phyloP scores from a whole-genome alignment of 2,888 invertebrate genomes.

The Parnassius apollo region DNA sequence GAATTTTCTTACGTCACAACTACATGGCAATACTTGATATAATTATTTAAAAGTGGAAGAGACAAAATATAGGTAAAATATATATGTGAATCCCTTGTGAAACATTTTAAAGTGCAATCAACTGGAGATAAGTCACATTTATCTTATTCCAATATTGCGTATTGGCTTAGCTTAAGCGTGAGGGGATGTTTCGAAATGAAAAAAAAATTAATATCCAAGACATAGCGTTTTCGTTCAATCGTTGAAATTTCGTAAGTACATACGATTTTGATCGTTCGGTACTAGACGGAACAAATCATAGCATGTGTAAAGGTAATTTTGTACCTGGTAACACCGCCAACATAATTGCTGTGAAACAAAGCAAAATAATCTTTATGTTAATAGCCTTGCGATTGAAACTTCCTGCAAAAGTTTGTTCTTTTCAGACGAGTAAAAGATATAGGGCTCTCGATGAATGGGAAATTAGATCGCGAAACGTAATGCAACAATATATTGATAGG shows the following conservation, averaged over 20 bases:
- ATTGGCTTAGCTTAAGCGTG: constrained; percentile 52
- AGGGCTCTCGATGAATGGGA: constrained; percentile 62
- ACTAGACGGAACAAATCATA: background rate
- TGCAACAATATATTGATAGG: constrained; percentile 56
- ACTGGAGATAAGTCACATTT: constrained; percentile 59
- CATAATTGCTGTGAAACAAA: constrained; percentile 28
- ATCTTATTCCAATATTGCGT: constrained; percentile 63
- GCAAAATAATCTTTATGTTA: constrained; percentile 32
- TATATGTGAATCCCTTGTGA: constrained; percentile 33
- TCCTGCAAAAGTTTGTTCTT: constrained; percentile 33
- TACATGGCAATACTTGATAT: no score
- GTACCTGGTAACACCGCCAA: constrained; percentile 37
- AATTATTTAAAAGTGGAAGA: no score
- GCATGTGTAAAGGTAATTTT: constrained; percentile 16
- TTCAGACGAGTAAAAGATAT: constrained; percentile 44
- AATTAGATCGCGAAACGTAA: constrained; percentile 58
- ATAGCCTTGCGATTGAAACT: constrained; percentile 30
- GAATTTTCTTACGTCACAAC: no score
- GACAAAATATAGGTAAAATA: no score
- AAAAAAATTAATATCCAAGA: constrained; percentile 32
- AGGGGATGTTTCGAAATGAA: constrained; percentile 43
- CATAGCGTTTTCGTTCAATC: constrained; percentile 7
- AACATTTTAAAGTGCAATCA: constrained; percentile 56
- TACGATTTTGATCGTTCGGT: background rate
- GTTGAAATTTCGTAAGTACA: constrained; percentile 18